A percentile compares a stretch with the other conserved stretches of the same genome.
Evolutionary conservation across 2,797 vertebrate species (phyloP).

Genomic region (Sandelia bainsii): DNA sequence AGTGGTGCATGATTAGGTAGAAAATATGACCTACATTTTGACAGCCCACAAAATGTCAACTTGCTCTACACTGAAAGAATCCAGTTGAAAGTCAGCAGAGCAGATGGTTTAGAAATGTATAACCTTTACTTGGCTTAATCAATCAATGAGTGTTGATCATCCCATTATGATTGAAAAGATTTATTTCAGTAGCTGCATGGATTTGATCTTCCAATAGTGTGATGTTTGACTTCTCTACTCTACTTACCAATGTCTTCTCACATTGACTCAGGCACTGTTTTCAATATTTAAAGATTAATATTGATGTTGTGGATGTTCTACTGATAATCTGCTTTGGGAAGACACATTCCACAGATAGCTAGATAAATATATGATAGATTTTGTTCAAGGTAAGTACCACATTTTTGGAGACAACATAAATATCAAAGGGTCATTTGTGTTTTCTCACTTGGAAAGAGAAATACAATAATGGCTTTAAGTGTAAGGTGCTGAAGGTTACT

Average conservation of each 20-base stretch:
- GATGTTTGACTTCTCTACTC: slow-evolving; percentile 12
- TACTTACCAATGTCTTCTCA: slow-evolving; percentile 5
- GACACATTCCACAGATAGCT: not conserved
- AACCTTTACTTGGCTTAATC: slow-evolving; percentile 53
- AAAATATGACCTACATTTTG: slow-evolving; percentile 25
- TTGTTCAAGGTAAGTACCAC: slow-evolving; percentile 52
- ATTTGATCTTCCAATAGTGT: slow-evolving; percentile 22
- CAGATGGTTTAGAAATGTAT: slow-evolving; percentile 41
- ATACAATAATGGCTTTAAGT: not conserved
- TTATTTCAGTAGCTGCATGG: slow-evolving; percentile 31
- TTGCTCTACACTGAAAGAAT: slow-evolving; percentile 6
- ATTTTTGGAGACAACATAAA: slow-evolving; percentile 17
- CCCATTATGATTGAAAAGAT: slow-evolving; percentile 34
- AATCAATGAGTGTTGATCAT: slow-evolving; percentile 44
- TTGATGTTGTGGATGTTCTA: slow-evolving; percentile 10
- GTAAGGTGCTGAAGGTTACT: not conserved
- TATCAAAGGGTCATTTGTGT: slow-evolving; percentile 1
- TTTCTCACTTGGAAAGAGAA: no score
- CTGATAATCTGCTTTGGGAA: slow-evolving; percentile 16
- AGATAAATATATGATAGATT: slow-evolving; percentile 33
- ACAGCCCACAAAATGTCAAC: slow-evolving; percentile 46
- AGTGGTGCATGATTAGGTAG: not conserved
- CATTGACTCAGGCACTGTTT: slow-evolving; percentile 27
- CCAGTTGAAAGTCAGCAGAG: not conserved
- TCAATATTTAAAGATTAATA: slow-evolving; percentile 42